These are phyloP conservation scores for Trachymyrmex septentrionalis DNA, from an alignment of 1,140 invertebrate species.

Conservation along the genomic window DNA sequence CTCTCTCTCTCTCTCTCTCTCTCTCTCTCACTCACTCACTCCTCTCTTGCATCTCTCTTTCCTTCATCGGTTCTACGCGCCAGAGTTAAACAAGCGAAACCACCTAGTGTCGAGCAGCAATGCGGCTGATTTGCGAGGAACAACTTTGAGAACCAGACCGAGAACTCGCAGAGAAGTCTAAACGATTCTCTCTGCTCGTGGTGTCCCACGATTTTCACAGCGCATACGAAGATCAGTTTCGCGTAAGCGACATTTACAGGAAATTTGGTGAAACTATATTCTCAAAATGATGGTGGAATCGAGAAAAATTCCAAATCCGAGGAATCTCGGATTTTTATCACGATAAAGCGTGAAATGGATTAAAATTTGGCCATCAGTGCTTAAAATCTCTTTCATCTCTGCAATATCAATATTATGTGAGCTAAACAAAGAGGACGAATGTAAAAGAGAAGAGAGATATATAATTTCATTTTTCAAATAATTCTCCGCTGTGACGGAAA, in stretches of 20 bases:
- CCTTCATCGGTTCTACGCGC: not conserved
- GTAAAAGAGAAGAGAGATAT: not conserved
- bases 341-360: slow-evolving; percentile 13
- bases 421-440: slow-evolving; percentile 1
- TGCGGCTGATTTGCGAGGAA: slow-evolving; percentile 50
- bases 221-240: slow-evolving; percentile 12
- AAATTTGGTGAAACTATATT: slow-evolving; percentile 27
- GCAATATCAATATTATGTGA: not conserved
- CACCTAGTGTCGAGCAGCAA: slow-evolving; percentile 49
- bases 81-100: slow-evolving; percentile 59
- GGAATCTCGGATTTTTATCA: slow-evolving; percentile 1
- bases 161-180: slow-evolving; percentile 42
- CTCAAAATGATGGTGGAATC: not conserved
- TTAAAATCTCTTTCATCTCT: not conserved
- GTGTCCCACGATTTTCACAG: slow-evolving; percentile 38
- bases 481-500: not conserved
- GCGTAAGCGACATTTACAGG: slow-evolving; percentile 6
- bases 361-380: not conserved
- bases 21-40: no score
- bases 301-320: not conserved
- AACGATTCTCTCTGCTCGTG: slow-evolving; percentile 21
- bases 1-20: not conserved
- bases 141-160: slow-evolving; percentile 37
- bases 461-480: slow-evolving; percentile 6
- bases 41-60: not conserved